phyloP scores from a whole-genome alignment of 2,113 vertebrate genomes.

The Naja naja region DNA sequence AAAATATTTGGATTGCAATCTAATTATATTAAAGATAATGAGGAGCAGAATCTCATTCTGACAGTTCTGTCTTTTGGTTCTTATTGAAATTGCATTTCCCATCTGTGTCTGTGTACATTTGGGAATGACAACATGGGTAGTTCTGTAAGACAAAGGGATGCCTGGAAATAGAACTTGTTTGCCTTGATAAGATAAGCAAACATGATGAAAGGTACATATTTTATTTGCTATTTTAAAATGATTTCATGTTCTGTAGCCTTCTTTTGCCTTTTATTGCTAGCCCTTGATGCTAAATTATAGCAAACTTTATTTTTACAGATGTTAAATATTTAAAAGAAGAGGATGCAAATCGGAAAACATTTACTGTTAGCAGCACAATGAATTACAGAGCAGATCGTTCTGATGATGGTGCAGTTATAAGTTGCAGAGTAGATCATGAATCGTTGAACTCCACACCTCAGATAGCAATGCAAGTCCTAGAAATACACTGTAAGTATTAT shows the following conservation, averaged over 20 bases:
- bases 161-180: conserved; percentile 34
- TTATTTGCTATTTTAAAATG: not conserved
- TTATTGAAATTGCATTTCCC: not conserved
- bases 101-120: conserved; percentile 21
- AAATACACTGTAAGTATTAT: conserved; percentile 94
- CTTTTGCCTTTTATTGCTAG: not conserved
- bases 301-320: conserved; percentile 66
- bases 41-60: not conserved
- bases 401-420: conserved; percentile 88
- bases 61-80: not conserved
- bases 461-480: conserved; percentile 92
- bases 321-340: conserved; percentile 84
- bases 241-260: not conserved
- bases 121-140: conserved; percentile 3
- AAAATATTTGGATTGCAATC: not conserved
- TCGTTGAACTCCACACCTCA: conserved; percentile 87
- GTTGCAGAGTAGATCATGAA: conserved; percentile 93
- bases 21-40: conserved; percentile 4
- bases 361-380: conserved; percentile 87
- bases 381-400: conserved; percentile 86
- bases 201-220: not conserved
- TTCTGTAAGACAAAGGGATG: conserved; percentile 31
- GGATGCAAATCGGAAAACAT: conserved; percentile 88
- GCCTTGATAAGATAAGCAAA: conserved; percentile 14
- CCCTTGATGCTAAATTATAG: not conserved